These are phyloP conservation scores for Ischnura elegans DNA, from an alignment of 2,888 invertebrate genomes.

Conservation along the genomic window DNA sequence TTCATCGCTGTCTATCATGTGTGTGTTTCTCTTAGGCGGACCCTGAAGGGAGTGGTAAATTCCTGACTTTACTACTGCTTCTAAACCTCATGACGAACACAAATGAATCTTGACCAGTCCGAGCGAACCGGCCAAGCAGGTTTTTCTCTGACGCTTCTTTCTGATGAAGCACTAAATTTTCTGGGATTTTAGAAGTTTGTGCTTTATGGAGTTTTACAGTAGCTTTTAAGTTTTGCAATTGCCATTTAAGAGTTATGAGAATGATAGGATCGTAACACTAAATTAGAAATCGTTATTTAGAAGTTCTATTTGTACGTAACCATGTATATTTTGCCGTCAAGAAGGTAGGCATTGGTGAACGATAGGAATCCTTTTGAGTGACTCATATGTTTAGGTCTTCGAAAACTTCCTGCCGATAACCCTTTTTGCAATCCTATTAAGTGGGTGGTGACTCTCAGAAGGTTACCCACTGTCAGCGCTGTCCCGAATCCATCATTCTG, in stretches of 20 bases:
- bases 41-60: not conserved
- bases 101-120: not conserved
- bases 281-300: too few relatives aligned
- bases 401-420: not conserved
- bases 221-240: not conserved
- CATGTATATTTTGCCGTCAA: not conserved
- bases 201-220: not conserved
- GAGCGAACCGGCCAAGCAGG: conserved; percentile 11
- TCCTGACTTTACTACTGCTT: not conserved
- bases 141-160: not conserved
- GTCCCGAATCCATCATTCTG: too few relatives aligned
- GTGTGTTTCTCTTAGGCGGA: not conserved
- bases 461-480: not conserved
- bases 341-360: not conserved
- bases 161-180: not conserved
- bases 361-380: not conserved
- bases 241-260: not conserved
- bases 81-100: not conserved
- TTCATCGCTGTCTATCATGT: not conserved
- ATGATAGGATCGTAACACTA: too few relatives aligned
- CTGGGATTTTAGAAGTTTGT: not conserved
- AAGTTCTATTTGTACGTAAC: too few relatives aligned
- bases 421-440: not conserved
- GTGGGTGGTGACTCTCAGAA: not conserved
- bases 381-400: not conserved